Evolutionary conservation across 1,140 invertebrate genomes (phyloP).

Genomic region (Drosophila truncata): DNA sequence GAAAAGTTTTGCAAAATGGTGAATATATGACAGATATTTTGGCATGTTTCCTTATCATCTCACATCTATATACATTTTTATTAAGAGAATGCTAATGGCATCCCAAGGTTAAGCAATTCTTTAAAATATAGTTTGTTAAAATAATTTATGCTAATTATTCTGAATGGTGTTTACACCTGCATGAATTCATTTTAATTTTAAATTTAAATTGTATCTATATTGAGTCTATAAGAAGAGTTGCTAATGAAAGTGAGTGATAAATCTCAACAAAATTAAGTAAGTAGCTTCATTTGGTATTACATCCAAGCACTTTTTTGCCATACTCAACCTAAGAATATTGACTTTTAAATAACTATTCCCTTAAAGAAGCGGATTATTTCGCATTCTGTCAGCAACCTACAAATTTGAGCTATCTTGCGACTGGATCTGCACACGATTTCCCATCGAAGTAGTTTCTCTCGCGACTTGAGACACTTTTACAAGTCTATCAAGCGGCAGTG

Average conservation of each 20-base stretch:
- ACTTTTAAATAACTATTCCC: background rate
- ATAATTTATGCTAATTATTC: background rate
- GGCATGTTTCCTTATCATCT: background rate
- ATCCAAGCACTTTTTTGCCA: background rate
- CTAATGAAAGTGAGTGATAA: background rate
- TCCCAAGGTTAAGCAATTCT: background rate
- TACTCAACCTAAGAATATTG: background rate
- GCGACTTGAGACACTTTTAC: constrained; percentile 24
- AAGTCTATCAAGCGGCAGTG: constrained; percentile 31
- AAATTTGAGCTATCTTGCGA: constrained; percentile 12
- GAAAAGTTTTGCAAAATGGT: background rate
- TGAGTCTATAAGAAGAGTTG: background rate
- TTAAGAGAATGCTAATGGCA: background rate
- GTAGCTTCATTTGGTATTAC: background rate
- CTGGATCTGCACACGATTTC: constrained; percentile 30
- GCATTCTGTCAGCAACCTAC: constrained; percentile 8
- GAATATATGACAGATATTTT: background rate
- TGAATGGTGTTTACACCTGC: background rate
- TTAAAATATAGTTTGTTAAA: background rate
- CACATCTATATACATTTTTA: background rate
- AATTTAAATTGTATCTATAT: background rate
- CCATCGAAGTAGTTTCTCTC: constrained; percentile 31
- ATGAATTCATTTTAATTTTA: background rate
- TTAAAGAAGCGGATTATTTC: background rate
- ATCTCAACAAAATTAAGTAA: background rate